Conservation (phyloP, 2,113 vertebrate species). For the Forbesichthys agassizii region DNA sequence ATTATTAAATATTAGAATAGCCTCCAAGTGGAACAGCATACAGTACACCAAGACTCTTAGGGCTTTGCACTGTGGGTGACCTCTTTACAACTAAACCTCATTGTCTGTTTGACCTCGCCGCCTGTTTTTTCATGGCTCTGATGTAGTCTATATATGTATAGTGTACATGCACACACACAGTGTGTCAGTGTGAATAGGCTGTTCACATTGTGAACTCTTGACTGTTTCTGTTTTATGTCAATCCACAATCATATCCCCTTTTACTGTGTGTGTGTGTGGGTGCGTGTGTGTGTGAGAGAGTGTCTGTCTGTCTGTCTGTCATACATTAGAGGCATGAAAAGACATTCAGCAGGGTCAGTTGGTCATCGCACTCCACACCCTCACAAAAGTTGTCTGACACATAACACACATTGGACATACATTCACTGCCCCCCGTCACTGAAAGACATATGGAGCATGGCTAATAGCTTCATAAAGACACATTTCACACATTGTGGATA, state of each 20-base stretch:
- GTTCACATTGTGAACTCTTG: conserved; percentile 34
- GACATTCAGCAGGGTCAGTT: conserved; percentile 53
- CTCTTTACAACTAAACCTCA: conserved; percentile 40
- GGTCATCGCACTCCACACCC: conserved; percentile 56
- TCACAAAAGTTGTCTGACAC: conserved; percentile 53
- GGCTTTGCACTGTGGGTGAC: conserved; percentile 19
- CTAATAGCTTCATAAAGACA: conserved; percentile 72
- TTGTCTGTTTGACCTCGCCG: conserved; percentile 43
- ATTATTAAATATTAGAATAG: too few relatives aligned
- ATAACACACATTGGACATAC: conserved; percentile 30
- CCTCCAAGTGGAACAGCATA: too few relatives aligned
- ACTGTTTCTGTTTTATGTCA: conserved; percentile 34
- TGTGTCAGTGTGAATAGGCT: conserved; percentile 46
- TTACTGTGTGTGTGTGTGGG: conserved; percentile 24
- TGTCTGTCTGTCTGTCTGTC: conserved; percentile 17
- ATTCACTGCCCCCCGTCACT: conserved; percentile 53
- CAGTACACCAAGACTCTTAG: too few relatives aligned
- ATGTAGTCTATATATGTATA: not conserved
- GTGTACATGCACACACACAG: conserved; percentile 3
- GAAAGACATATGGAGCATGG: conserved; percentile 72
- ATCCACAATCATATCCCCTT: conserved; percentile 34
- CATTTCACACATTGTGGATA: conserved; percentile 49
- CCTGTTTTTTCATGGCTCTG: conserved; percentile 6
- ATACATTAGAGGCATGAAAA: conserved; percentile 54
- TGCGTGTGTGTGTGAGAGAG: conserved; percentile 1